These are phyloP conservation scores for Antitype chi DNA, from an alignment of 2,888 invertebrate genomes.

Conservation along the genomic window DNA sequence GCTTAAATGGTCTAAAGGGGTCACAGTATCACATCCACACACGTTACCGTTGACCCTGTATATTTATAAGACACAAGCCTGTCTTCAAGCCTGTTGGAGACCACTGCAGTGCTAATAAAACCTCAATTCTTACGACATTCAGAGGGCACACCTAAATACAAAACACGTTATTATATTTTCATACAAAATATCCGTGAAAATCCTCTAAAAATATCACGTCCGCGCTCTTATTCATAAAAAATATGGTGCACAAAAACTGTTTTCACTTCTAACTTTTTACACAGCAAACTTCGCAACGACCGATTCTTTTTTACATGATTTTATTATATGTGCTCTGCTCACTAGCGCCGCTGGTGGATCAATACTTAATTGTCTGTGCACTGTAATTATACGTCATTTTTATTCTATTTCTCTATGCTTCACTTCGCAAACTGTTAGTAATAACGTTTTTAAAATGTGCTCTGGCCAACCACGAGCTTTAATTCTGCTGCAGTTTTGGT, in stretches of 20 bases:
- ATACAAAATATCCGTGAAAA: not conserved
- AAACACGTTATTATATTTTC: constrained; percentile 12
- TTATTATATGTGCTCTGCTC: constrained; percentile 14
- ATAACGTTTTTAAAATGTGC: constrained; percentile 42
- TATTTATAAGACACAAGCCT: not conserved
- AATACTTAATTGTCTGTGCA: constrained; percentile 51
- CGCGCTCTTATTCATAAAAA: constrained; percentile 24
- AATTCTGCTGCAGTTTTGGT: constrained; percentile 18
- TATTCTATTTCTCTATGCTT: constrained; percentile 45
- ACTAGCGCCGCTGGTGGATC: constrained; percentile 39
- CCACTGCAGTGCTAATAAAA: constrained; percentile 7
- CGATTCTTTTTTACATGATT: constrained; percentile 45
- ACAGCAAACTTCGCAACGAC: constrained; percentile 34
- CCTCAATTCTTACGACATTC: not conserved
- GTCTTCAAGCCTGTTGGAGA: not conserved
- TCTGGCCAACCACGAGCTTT: constrained; percentile 6
- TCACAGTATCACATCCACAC: not conserved
- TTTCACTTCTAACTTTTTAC: constrained; percentile 49
- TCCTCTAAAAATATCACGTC: constrained; percentile 10
- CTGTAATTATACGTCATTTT: constrained; percentile 51
- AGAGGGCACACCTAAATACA: not conserved
- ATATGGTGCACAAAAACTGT: constrained; percentile 35
- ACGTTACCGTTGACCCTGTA: not conserved
- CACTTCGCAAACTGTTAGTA: constrained; percentile 30
- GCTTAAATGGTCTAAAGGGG: not conserved